Base-by-base conservation (phyloP, 2,797 vertebrate species). In the Sebastes nivosus region DNA sequence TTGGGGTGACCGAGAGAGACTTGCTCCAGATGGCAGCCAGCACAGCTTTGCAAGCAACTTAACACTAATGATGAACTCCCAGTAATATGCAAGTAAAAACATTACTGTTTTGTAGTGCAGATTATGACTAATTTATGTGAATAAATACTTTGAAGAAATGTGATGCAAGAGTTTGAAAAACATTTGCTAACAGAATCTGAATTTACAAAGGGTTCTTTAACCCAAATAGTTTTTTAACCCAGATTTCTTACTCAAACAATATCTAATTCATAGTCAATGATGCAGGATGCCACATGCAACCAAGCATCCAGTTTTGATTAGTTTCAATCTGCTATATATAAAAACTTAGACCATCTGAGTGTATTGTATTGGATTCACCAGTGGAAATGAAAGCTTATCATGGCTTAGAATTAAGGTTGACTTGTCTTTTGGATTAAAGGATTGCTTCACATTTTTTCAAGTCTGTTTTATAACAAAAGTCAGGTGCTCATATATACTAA, bases 51-150 rank as follows among this genome's bases (percentile, higher is more conserved):
- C 38, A 60, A 55, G 18, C 68, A 72, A 36, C 30, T 22, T 32
- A 27, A 72, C 24, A 58, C 46, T 20, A 82, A 61, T 50, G 6
- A 30, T 75, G 20, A 79, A 66, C 22, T 65, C 25, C 46, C 38
- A 71, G 61, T 75, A 22, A 66, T 36, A 32, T 61, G 11, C 5
- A 22, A 36, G 25, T 54, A 25, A 73, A 66, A 69, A 46, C 7
- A 0, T 12, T 71, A 20, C 64, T 65, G 66, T 67, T 77, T 61
- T 32, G 2, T 64, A n/a, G 16, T 42, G 38, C 60, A 71, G 54
- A 52, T 42, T 24, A 67, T 79, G 11, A 63, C 20, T 78, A 30
- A 84, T 67, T 60, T 38, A 67, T 83, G 67, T 32, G 30, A 58
- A 58, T 67, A 42, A 63, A 67, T 29, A 58, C 20, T 70, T 66